A percentile compares a stretch with the other conserved stretches of the same genome.
phyloP scores from a whole-genome alignment of 2,113 vertebrate genomes.

The Naja naja region DNA sequence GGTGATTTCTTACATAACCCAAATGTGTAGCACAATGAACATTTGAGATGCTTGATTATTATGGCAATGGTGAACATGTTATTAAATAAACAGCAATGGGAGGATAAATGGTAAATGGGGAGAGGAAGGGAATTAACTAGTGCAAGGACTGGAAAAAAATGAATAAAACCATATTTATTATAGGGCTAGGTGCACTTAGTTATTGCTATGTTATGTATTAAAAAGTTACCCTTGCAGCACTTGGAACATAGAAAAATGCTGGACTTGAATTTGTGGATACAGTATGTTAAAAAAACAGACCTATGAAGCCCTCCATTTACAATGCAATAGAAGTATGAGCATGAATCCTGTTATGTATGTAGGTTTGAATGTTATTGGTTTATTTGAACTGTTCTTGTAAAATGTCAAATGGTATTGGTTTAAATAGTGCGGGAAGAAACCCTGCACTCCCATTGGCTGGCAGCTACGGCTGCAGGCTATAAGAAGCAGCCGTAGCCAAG shows the following conservation, averaged over 20 bases:
- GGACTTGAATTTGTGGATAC: not conserved
- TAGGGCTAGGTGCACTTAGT: not conserved
- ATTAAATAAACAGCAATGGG: not conserved
- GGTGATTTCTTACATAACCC: not conserved
- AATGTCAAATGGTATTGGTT: no score
- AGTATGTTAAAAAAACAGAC: not conserved
- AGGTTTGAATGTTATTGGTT: no score
- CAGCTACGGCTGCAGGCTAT: no score
- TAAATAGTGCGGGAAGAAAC: no score
- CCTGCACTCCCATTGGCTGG: no score
- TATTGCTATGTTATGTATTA: not conserved
- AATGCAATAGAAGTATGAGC: not conserved
- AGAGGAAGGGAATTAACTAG: not conserved
- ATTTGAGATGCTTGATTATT: not conserved
- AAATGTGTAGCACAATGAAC: not conserved
- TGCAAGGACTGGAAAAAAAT: not conserved
- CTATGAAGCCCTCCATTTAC: not conserved
- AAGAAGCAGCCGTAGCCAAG: no score
- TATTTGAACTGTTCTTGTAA: no score
- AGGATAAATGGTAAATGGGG: not conserved
- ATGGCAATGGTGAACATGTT: not conserved
- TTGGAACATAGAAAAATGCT: not conserved
- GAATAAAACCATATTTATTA: not conserved
- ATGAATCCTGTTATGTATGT: no score
- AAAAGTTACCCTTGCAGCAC: not conserved